Evolutionary conservation across 2,888 invertebrate genomes (phyloP), one percentile per base, ranked within the genome.

Genomic region (Busseola fusca): DNA sequence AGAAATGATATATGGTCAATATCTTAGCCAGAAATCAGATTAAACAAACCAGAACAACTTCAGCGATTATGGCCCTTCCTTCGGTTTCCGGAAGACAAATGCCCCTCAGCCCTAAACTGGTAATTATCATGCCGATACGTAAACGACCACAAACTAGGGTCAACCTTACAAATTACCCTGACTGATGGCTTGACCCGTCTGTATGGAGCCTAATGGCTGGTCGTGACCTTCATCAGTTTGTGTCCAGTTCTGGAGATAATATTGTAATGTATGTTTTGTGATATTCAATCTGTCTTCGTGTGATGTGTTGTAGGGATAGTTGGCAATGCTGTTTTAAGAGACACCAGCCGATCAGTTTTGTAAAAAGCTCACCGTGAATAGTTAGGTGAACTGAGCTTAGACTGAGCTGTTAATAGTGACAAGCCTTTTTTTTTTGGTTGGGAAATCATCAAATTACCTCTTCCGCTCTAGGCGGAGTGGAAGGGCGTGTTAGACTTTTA

Each of bases 81-180:
- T 64, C 52, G 50, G 58, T 65, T 65, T 30, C 16, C 57, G 25
- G 1, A 2, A 52, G 67, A 63, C 64, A 45, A 58, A 71, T 65
- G 67, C 58, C 37, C 34, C 42, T 25, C n/a, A 21, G 2, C 18
- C 64, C 54, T 57, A 54, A 63, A 78, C 56, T 50, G 27, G 74
- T 54, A 65, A 69, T 76, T 80, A 79, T 65, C 64, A 60, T 18
- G 52, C 48, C 57, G 66, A 72, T 80, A 63, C 56, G 58, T 54
- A 58, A 76, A 62, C 65, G 66, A 56, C 79, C 79, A 67, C 72
- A 64, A 77, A 72, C 72, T 72, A 60, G 56, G 79, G 79, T 79
- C 76, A 64, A 57, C 52, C 52, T 68, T 64, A 79, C 80, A 79
- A 80, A 80, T 80, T 64, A 45, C 69, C 59, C 66, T 67, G 63